These are phyloP conservation scores for Charina bottae DNA, from an alignment of 2,113 vertebrate genomes.

Conservation along the genomic window DNA sequence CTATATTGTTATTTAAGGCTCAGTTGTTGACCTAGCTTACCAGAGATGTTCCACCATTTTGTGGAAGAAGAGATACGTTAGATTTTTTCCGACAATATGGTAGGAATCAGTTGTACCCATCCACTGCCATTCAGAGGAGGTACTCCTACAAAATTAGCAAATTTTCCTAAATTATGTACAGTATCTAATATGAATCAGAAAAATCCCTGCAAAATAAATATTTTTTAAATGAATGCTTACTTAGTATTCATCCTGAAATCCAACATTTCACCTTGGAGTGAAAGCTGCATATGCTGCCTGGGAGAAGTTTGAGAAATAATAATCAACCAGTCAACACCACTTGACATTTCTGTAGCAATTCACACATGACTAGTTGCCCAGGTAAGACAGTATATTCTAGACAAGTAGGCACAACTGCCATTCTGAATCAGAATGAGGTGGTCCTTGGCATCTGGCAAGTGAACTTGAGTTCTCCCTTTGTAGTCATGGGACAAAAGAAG, in stretches of 20 bases:
- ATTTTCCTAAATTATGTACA: not conserved
- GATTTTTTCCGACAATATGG: not conserved
- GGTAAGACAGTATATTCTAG: not conserved
- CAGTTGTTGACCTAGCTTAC: not conserved
- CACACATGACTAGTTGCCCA: not conserved
- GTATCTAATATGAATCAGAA: not conserved
- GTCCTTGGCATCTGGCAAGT: not conserved
- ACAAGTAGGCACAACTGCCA: rapidly evolving
- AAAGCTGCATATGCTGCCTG: not conserved
- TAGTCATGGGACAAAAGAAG: not conserved
- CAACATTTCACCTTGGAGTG: not conserved
- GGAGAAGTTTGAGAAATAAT: not conserved
- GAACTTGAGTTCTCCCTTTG: not conserved
- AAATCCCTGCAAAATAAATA: not conserved
- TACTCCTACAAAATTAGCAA: not conserved
- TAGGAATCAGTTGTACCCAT: not conserved
- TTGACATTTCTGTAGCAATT: not conserved
- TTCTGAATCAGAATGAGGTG: not conserved
- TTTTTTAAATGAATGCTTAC: not conserved
- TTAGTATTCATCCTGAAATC: not conserved
- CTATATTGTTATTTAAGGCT: not conserved
- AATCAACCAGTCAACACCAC: not conserved
- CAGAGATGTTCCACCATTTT: not conserved
- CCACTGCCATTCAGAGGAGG: not conserved
- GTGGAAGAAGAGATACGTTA: not conserved